These are phyloP conservation scores for Euspilapteryx auroguttella DNA, from an alignment of 2,888 invertebrate species.

Conservation along the genomic window DNA sequence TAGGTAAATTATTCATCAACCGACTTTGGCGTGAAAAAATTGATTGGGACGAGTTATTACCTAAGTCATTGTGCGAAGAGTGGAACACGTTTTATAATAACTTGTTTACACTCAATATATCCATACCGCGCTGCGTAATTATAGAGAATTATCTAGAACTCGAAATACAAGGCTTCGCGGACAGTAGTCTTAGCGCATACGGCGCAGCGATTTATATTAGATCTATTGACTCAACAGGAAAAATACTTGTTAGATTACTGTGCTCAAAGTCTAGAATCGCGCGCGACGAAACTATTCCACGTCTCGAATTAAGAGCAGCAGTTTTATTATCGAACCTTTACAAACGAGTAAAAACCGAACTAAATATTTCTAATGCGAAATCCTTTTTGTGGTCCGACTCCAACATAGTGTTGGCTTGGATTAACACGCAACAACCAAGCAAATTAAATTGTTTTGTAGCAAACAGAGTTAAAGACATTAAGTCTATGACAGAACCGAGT, in stretches of 20 bases:
- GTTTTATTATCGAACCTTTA: not conserved
- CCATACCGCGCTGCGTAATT: slow-evolving; percentile 4
- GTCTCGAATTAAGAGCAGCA: slow-evolving; percentile 4
- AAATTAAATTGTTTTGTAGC: not conserved
- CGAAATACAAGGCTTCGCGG: slow-evolving; percentile 5
- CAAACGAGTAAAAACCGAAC: not conserved
- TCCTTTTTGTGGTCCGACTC: not conserved
- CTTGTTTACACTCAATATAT: slow-evolving; percentile 1
- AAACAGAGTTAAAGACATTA: not conserved
- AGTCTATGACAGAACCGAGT: not conserved
- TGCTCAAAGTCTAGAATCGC: slow-evolving; percentile 6
- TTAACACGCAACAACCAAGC: not conserved
- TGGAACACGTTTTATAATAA: slow-evolving; percentile 4
- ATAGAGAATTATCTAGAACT: slow-evolving; percentile 1
- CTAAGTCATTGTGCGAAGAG: slow-evolving; percentile 1
- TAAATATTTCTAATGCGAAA: not conserved
- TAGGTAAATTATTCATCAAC: slow-evolving; percentile 2
- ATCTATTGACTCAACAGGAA: not conserved
- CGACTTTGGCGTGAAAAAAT: not conserved
- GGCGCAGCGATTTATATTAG: slow-evolving; percentile 6
- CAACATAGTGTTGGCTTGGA: not conserved
- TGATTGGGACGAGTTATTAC: slow-evolving; percentile 6
- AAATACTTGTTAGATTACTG: slow-evolving; percentile 3
- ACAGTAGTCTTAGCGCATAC: slow-evolving; percentile 4
- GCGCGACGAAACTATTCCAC: slow-evolving; percentile 4